phyloP scores from a whole-genome alignment of 2,113 vertebrate genomes.

The Cygnus atratus region DNA sequence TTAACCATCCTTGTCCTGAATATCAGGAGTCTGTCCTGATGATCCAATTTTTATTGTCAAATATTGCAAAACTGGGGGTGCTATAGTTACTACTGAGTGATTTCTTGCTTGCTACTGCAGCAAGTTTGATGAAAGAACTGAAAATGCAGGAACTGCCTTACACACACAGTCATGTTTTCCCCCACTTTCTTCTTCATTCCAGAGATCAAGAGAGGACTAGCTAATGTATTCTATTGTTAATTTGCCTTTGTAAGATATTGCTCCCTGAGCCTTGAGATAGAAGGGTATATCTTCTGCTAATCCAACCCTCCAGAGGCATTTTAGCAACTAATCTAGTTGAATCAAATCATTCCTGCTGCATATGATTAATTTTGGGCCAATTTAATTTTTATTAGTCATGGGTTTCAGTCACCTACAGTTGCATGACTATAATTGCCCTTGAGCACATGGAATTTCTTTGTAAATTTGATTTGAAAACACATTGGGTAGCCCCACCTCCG shows the following conservation, averaged over 20 bases:
- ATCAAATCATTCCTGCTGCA: slow-evolving; percentile 65
- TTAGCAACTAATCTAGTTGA: slow-evolving; percentile 66
- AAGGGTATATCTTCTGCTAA: slow-evolving; percentile 50
- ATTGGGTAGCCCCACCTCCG: not conserved
- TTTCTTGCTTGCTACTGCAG: not conserved
- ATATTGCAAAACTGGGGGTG: not conserved
- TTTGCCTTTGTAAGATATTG: slow-evolving; percentile 37
- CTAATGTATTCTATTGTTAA: slow-evolving; percentile 34
- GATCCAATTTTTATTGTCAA: not conserved
- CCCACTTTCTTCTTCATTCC: not conserved
- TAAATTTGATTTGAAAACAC: slow-evolving; percentile 50
- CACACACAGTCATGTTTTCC: not conserved
- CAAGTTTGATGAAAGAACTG: not conserved
- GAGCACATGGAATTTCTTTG: slow-evolving; percentile 54
- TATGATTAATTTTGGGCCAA: slow-evolving; percentile 70
- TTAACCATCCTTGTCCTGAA: not conserved
- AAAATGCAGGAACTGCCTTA: not conserved
- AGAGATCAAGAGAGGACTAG: not conserved
- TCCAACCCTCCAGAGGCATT: slow-evolving; percentile 62
- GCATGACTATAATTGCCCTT: slow-evolving; percentile 57
- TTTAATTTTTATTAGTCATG: slow-evolving; percentile 74
- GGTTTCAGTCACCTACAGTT: slow-evolving; percentile 59
- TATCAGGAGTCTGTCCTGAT: not conserved
- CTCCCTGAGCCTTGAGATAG: slow-evolving; percentile 21
- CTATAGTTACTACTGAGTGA: not conserved